Conservation (phyloP, 2,797 vertebrate genomes). For the Enteromius mattozi region DNA sequence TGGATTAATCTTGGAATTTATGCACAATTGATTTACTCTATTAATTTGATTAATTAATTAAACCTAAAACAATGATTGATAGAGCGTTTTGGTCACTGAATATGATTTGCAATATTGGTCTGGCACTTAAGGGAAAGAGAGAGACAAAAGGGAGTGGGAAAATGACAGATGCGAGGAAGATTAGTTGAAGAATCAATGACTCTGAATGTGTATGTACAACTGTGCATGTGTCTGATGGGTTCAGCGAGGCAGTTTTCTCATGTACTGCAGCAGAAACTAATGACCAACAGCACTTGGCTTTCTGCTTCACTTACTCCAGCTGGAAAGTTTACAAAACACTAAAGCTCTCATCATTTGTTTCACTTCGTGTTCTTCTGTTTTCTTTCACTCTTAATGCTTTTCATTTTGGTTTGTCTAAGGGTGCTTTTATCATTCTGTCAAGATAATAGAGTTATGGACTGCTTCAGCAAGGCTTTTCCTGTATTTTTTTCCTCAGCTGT, state of each 20-base stretch:
- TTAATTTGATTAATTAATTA: not conserved
- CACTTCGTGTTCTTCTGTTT: conserved; percentile 1
- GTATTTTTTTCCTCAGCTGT: conserved; percentile 76
- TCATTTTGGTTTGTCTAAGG: not conserved
- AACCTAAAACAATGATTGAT: not conserved
- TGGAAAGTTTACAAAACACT: conserved; percentile 42
- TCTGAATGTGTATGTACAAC: conserved; percentile 9
- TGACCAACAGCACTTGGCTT: conserved; percentile 57
- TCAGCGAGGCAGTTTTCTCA: conserved; percentile 38
- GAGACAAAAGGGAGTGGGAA: not conserved
- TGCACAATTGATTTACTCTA: not conserved
- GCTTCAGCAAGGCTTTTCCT: not conserved
- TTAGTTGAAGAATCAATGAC: conserved; percentile 11
- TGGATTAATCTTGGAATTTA: not conserved
- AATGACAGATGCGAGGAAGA: conserved; percentile 28
- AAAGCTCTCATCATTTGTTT: conserved; percentile 38
- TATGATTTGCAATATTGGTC: not conserved
- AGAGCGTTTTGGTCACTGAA: not conserved
- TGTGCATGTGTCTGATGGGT: conserved; percentile 49
- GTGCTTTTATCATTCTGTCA: not conserved
- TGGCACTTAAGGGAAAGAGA: not conserved
- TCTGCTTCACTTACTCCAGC: conserved; percentile 45
- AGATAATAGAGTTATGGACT: conserved; percentile 7
- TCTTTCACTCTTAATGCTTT: not conserved
- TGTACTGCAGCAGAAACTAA: conserved; percentile 51